phyloP scores from a whole-genome alignment of 2,888 invertebrate genomes.

The Parnassius apollo region DNA sequence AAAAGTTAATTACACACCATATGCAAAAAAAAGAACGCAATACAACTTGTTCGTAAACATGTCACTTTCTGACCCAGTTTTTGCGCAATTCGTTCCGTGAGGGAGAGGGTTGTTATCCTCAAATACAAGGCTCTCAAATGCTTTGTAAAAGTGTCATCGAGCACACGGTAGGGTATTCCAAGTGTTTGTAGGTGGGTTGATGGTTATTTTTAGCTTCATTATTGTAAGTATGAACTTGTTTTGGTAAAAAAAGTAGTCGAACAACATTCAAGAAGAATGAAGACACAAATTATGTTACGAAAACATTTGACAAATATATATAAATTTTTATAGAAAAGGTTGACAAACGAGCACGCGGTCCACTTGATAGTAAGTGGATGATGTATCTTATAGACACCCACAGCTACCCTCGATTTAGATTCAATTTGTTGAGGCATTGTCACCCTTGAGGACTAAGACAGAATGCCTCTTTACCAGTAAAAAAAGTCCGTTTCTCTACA shows the following conservation, averaged over 20 bases:
- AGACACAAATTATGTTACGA: no score
- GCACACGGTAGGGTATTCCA: slow-evolving; percentile 16
- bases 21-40: slow-evolving; percentile 1
- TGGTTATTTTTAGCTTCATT: slow-evolving; percentile 17
- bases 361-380: no score
- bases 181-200: slow-evolving; percentile 24
- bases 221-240: slow-evolving; percentile 5
- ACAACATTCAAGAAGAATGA: neutral
- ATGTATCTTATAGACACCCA: no score
- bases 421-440: no score
- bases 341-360: no score
- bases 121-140: slow-evolving; percentile 47
- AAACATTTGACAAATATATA: no score
- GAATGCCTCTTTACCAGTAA: no score
- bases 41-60: slow-evolving; percentile 28
- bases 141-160: slow-evolving; percentile 28
- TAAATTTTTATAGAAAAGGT: no score
- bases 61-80: slow-evolving; percentile 60
- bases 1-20: neutral
- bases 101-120: slow-evolving; percentile 41
- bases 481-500: no score
- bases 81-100: slow-evolving; percentile 58
- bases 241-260: neutral
- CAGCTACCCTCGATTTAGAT: no score
- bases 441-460: no score